phyloP scores from a whole-genome alignment of 2,113 vertebrate species.

The Alouatta palliata region DNA sequence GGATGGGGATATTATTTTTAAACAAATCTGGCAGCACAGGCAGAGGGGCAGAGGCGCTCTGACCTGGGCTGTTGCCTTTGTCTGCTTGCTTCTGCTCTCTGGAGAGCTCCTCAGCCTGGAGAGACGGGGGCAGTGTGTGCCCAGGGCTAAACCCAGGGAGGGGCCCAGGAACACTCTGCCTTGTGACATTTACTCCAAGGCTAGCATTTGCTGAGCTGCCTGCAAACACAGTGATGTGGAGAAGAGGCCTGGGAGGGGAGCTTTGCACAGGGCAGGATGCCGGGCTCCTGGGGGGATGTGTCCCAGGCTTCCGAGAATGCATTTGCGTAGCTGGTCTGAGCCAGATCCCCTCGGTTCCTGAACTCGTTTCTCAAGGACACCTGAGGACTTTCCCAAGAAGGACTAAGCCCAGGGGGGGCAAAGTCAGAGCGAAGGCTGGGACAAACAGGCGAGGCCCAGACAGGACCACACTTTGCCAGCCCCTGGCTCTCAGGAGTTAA shows the following conservation, averaged over 20 bases:
- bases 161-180: neutral
- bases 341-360: neutral
- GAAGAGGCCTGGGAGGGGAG: neutral
- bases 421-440: neutral
- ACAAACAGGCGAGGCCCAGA: too few relatives aligned
- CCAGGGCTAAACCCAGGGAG: neutral
- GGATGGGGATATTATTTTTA: neutral
- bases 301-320: neutral
- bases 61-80: accelerated
- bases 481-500: accelerated
- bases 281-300: neutral
- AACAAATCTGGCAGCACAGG: accelerated
- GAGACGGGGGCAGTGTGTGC: neutral
- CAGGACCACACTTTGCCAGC: too few relatives aligned
- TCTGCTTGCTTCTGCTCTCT: neutral
- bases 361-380: neutral
- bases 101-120: neutral
- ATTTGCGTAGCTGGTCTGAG: accelerated
- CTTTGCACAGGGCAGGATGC: neutral
- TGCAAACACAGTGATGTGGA: constrained; percentile 14
- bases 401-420: neutral
- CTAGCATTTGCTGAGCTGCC: constrained; percentile 64
- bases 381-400: neutral
- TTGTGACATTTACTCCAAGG: constrained; percentile 57
- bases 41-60: neutral